These are phyloP conservation scores for Rhinophrynus dorsalis DNA, from an alignment of 2,797 vertebrate species.

Conservation along the genomic window DNA sequence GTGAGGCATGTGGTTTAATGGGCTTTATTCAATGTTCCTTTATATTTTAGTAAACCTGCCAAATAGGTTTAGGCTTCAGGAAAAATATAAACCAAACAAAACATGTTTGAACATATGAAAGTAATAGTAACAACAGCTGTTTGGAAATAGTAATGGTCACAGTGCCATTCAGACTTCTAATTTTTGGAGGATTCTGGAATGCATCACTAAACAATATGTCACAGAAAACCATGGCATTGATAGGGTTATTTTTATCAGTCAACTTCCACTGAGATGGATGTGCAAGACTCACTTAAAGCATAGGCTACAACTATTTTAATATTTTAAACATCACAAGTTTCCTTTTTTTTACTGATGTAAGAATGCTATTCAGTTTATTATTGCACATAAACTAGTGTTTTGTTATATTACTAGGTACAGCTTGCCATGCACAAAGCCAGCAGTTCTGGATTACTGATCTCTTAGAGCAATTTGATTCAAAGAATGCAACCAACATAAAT, in stretches of 20 bases:
- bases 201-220: slow-evolving; percentile 12
- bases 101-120: background rate
- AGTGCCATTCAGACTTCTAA: background rate
- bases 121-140: background rate
- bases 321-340: too few species aligned
- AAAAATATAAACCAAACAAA: background rate
- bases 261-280: background rate
- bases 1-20: too few species aligned
- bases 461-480: too few species aligned
- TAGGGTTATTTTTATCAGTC: background rate
- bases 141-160: slow-evolving; percentile 1
- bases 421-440: too few species aligned
- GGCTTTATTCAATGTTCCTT: too few species aligned
- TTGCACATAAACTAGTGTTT: background rate
- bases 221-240: background rate
- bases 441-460: too few species aligned
- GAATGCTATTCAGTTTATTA: background rate
- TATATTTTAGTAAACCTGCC: background rate
- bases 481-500: too few species aligned
- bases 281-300: too few species aligned
- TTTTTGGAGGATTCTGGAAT: background rate
- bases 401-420: background rate
- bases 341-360: too few species aligned
- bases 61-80: background rate
- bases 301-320: too few species aligned